Evolutionary conservation across 1,140 invertebrate species (phyloP).

Genomic region (Lepidurus couesii): DNA sequence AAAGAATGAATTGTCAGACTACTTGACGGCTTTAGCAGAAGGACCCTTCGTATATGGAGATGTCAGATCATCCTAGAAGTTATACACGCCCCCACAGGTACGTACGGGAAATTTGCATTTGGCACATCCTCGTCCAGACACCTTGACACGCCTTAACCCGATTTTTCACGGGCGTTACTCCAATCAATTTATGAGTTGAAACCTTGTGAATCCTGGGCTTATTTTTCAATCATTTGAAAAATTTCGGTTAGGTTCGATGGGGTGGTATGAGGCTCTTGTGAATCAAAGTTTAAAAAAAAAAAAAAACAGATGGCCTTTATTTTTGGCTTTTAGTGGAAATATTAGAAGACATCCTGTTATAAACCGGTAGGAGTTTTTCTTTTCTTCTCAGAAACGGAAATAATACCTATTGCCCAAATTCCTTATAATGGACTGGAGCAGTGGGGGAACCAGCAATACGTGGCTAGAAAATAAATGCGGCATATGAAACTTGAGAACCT

Average conservation of each 20-base stretch:
- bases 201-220: neutral
- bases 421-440: neutral
- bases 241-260: no score
- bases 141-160: neutral
- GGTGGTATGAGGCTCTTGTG: no score
- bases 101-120: constrained; percentile 5
- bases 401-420: neutral
- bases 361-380: neutral
- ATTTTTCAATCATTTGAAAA: neutral
- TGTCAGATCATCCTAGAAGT: neutral
- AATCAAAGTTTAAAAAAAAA: no score
- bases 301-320: no score
- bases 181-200: neutral
- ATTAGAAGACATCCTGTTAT: no score
- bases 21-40: neutral
- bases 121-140: neutral
- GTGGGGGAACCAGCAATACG: neutral
- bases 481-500: constrained; percentile 14
- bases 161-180: neutral
- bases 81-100: constrained; percentile 13
- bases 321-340: no score
- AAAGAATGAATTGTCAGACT: neutral
- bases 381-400: neutral
- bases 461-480: constrained; percentile 4
- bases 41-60: neutral